Evolutionary conservation across 2,797 vertebrate genomes (phyloP), one percentile per base, ranked within the genome.

Genomic region (Carcharodon carcharias): DNA sequence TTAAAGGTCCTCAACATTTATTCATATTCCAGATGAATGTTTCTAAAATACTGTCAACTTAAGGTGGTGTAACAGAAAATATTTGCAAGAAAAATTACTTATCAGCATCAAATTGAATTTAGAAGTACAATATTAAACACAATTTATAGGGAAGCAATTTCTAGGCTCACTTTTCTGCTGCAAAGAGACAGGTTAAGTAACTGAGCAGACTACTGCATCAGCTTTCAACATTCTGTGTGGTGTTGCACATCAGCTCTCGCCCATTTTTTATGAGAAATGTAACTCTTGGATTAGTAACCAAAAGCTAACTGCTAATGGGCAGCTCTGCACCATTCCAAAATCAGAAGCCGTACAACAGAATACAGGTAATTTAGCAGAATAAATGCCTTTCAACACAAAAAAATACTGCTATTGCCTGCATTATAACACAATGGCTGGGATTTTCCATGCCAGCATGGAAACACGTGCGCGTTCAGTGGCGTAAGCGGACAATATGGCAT

Each of bases 101-200:
- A 91, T n/a, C 31, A 63, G 56, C 31, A 91, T 91, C 35, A 91
- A 91, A 31, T 61, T 91, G 35, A 91, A 91, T 91, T n/a, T 63
- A 91, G 61, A 56, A 63, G 58, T n/a, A 14, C 58, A 61, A n/a
- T 54, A 89, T 61, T 28, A 89, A 35, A 89, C 2, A 63, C 56
- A 21, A 61, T 63, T 35, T 61, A 61, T 61, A 21, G 4, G 14
- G 31, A 61, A 91, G 56, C 88, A 61, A 63, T 91, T 91, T 91
- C 58, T 61, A n/a, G 56, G 56, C 56, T 35, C 35, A 31, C 58
- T 91, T 91, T 61, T 7, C 28, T 26, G 23, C 9, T 8, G 56
- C 50, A 50, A 54, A 26, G 11, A 31, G 2, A 56, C 5, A 91
- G 56, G 31, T n/a, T 61, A 91, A 91, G 8, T n/a, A 61, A 91